Base-by-base conservation (phyloP, 53 echinoderm and acorn worm species). In the Hippasteria phrygiana region DNA sequence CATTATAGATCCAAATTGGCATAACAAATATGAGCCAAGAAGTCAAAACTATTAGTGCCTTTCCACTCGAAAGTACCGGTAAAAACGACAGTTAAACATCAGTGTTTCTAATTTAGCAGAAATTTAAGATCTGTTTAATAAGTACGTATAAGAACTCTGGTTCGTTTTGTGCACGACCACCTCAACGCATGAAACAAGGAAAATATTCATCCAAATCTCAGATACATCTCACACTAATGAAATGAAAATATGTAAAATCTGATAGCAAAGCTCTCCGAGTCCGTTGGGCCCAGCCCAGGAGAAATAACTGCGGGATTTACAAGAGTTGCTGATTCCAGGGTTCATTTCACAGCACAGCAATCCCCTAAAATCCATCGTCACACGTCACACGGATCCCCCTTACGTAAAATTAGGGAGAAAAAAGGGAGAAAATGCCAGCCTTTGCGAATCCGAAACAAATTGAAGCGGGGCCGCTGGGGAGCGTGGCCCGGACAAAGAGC, bases 381-480 rank as follows among this genome's bases (percentile, higher is more conserved):
- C 85, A 85, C 85, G 46, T 43, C 85, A 70, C 13, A 17, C 22
- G n/a, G 51, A 46, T 48, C 63, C 70, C 53, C 70, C 85, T 85
- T 85, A 85, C 85, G 85, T 85, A 51, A 71, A 85, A 69, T n/a
- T n/a, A n/a, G n/a, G n/a, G n/a, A n/a, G n/a, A n/a, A 11, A 51
- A 41, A 75, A 47, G 14, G 69, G 10, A 22, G 24, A 24, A 7
- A n/a, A n/a, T 7, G 17, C 10, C 27, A 70, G 69, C 17, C 51
- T 16, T 53, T n/a, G 85, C 18, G 71, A 70, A 70, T 71, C 69
- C 71, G 71, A 70, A 85, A 47, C 70, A 47, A 70, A 85, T 71
- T 85, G 67, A 69, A 85, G 71, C 20, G 22, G 51, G 54, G 48
- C 35, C 50, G 85, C 51, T 5, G 39, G 85, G 50, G 85, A 70